Evolutionary conservation across 2,113 vertebrate species (phyloP), one percentile per base, ranked within the genome.

Genomic region (Gopherus flavomarginatus): DNA sequence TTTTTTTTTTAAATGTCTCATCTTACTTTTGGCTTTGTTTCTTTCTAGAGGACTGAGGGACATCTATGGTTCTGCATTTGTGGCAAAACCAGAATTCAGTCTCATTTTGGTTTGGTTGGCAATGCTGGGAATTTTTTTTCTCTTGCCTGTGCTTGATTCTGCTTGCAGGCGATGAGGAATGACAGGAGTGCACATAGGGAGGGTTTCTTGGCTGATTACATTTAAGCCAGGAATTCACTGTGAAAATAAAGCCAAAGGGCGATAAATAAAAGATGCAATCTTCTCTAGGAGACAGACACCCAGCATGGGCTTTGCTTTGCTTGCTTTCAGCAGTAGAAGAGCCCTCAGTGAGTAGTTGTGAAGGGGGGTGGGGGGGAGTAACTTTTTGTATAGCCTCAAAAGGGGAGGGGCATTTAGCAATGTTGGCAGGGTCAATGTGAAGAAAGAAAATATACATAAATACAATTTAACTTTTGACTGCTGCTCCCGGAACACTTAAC

Each of bases 241-340:
- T 99, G 98, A 99, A 99, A 99, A 99, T 99, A 99, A 99, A 99
- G 98, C 98, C 98, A 98, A 99, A 98, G 97, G 98, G 98, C 57
- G 98, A 99, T 99, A 99, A 99, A 99, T 99, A 99, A 99, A 99
- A 99, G 98, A 99, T 99, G 98, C 98, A 99, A 97, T 99, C 99
- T 99, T 98, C 98, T 99, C 87, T 69, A 92, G 97, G 98, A 98
- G 98, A 98, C 97, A 98, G 98, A 97, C 98, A 97, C 98, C 83
- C 97, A 97, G 98, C 57, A 26, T 98, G 98, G 98, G 99, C 97
- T 98, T 98, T 98, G 98, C 95, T 98, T 98, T 95, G 82, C 97
- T 96, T 96, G 97, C 97, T 98, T 98, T 97, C 98, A 97, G 98
- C 97, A 96, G 95, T 97, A 96, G 95, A 98, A 97, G 97, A 97